Evolutionary conservation across 2,888 invertebrate genomes (phyloP), one percentile per base, ranked within the genome.

Genomic region (Phortica magna): DNA sequence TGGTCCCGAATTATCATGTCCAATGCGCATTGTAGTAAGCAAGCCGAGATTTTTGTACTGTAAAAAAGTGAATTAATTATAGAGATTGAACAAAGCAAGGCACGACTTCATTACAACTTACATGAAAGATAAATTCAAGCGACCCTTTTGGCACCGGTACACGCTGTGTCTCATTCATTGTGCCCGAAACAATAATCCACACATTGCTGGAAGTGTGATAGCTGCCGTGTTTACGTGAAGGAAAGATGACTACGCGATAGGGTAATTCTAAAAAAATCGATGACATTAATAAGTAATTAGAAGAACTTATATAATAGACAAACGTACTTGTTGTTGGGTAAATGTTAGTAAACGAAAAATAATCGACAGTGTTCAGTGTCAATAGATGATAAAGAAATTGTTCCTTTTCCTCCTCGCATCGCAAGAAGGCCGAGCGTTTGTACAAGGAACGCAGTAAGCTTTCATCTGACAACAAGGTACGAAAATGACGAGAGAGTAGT

Each of bases 291-390:
- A 68, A 65, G 42, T 65, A 64, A 14, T 14, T 39, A 67, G 12
- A 10, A 68, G 9, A 5, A 17, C 43, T 43, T 67, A 19, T 17
- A 14, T 39, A 73, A 14, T 19, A 48, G n/a, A 17, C 31, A 17
- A n/a, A 92, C 94, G 93, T 91, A 95, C 95, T 95, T 83, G 96
- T 95, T 83, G 95, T 96, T 22, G 96, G 96, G 93, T 99, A 99
- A 68, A 98, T 98, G 92, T 98, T 98, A 17, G 99, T 99, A 92
- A 99, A 99, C 91, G 99, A 99, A 92, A 95, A 96, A 92, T 99
- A 99, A 92, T 99, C 99, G 17, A 99, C 99, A 3, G 99, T 99
- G 91, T 99, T 99, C 73, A 99, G 93, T 0, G 99, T 98, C 74
- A 99, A 93, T 81, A 99, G 93, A 91, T 99, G 99, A 89, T 97